Percentiles rank a stretch among this genome's conserved stretches.
Evolutionary conservation across 2,113 vertebrate genomes (phyloP).

Genomic region (Sceloporus undulatus): DNA sequence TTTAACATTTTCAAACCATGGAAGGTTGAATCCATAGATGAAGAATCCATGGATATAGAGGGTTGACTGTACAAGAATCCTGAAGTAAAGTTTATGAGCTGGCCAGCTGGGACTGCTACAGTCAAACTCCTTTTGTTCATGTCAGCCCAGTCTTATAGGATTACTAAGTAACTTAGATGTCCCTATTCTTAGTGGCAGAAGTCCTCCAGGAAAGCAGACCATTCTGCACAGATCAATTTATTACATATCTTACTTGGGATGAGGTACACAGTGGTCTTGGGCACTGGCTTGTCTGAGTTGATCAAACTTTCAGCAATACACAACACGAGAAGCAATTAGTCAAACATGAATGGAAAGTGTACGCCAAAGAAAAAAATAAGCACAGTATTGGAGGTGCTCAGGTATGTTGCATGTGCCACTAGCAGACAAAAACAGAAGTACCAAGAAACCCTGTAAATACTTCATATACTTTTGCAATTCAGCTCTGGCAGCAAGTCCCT

Average conservation of each 20-base stretch:
- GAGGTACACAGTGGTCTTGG: neutral
- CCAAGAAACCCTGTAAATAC: neutral
- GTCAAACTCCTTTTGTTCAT: neutral
- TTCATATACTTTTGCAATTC: neutral
- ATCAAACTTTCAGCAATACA: neutral
- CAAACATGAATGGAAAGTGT: neutral
- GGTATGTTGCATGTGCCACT: neutral
- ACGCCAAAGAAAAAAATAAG: neutral
- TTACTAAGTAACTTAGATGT: neutral
- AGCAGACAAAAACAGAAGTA: neutral
- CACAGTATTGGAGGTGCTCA: neutral
- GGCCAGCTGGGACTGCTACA: too few species aligned
- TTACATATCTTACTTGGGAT: neutral
- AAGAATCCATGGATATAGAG: too few species aligned
- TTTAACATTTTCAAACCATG: too few species aligned
- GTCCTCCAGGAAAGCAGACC: neutral
- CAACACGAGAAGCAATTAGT: neutral
- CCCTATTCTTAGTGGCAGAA: neutral
- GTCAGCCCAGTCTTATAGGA: neutral
- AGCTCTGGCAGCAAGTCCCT: neutral
- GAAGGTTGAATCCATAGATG: too few species aligned
- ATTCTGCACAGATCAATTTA: neutral
- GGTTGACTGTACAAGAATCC: neutral
- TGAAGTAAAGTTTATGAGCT: neutral
- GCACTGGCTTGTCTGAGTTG: neutral